Evolutionary conservation across 1,140 invertebrate genomes (phyloP), one percentile per base, ranked within the genome.

Genomic region (Druon quercuslanigerum): DNA sequence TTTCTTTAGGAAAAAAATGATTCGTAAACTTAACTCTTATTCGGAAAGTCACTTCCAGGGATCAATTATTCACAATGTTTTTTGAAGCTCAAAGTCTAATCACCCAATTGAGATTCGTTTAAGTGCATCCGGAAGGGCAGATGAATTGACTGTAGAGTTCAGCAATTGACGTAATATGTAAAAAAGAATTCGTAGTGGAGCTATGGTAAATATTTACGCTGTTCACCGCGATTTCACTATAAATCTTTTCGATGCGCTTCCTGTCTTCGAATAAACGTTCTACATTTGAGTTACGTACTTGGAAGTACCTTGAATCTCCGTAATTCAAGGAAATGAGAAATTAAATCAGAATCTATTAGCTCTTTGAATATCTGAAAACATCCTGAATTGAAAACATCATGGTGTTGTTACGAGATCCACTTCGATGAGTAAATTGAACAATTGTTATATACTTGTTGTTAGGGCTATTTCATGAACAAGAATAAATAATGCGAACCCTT

Each of bases 241-340:
- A 66, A 66, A 66, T 66, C 60, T 66, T 16, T 40, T 46, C 25
- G 60, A 66, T 66, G 60, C 46, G 16, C 60, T 40, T 66, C 60
- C 60, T 66, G 60, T 66, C 60, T 66, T 66, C 60, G 33, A 66
- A 66, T 66, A 33, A 33, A 66, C 25, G 33, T 66, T 66, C 40
- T 66, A 66, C 46, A 66, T 66, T 66, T 66, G 46, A 46, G 60
- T 66, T 66, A 33, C 60, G 60, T 66, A 66, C 60, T 66, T 66
- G 33, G 14, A 66, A 40, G 60, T 66, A 66, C 60, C 60, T 46
- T 66, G 60, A 66, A 66, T 33, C 25, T 16, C 25, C 33, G 33
- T 14, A 40, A 66, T 66, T 66, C 60, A 66, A 66, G 60, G 33
- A 66, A 66, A 66, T 66, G 60, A 46, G 60, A 66, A 66, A 66